Conservation (phyloP, 2,797 vertebrate species). For the Sebastiscus tertius region DNA sequence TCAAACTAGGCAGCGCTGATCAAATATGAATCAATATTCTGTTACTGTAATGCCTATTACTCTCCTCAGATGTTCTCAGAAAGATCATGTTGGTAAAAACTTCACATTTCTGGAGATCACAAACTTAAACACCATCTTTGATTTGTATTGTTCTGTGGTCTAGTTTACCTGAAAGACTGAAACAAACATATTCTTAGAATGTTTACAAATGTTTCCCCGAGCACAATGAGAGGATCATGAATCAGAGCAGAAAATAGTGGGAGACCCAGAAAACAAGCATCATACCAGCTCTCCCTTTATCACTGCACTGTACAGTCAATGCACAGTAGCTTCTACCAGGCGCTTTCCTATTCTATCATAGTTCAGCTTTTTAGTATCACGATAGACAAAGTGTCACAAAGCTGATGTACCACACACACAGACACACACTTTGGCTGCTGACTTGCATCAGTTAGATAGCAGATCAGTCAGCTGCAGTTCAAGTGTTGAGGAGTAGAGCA, state of each 20-base stretch:
- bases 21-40: too few relatives aligned
- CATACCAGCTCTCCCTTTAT: background rate
- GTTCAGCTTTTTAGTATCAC: background rate
- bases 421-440: constrained; percentile 31
- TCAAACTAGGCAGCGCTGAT: too few relatives aligned
- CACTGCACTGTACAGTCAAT: background rate
- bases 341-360: background rate
- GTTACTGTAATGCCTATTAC: too few relatives aligned
- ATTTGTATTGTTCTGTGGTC: background rate
- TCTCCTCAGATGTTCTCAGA: too few relatives aligned
- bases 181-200: background rate
- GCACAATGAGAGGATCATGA: background rate
- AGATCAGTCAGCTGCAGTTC: constrained; percentile 45
- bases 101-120: background rate
- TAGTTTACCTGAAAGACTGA: background rate
- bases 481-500: constrained; percentile 41
- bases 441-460: constrained; percentile 31
- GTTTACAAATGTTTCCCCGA: background rate
- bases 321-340: background rate
- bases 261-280: background rate
- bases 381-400: constrained; percentile 26
- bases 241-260: background rate
- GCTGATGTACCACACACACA: constrained; percentile 6
- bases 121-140: background rate
- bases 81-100: background rate